A percentile compares a stretch with the other conserved stretches of the same genome.
Conservation (phyloP, 2,888 invertebrate genomes). For the Sericinus montela region DNA sequence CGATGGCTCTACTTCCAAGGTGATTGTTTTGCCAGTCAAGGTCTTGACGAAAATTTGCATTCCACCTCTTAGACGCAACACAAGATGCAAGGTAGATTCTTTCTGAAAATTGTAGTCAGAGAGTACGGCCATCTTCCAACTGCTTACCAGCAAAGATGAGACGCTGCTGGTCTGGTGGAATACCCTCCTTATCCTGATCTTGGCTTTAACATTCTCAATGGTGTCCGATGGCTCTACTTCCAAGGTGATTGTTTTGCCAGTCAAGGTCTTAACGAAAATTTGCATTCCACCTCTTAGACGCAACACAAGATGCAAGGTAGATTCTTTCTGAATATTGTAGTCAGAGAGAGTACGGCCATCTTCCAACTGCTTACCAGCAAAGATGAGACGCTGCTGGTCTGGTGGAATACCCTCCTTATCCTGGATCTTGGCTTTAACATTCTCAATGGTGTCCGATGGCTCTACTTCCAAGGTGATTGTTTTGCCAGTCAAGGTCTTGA, state of each 20-base stretch:
- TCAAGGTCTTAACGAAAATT: background rate
- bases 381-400: background rate
- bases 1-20: background rate
- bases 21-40: slow-evolving; percentile 27
- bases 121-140: background rate
- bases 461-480: background rate
- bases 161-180: background rate
- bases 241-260: background rate
- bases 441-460: background rate
- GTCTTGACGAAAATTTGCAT: background rate
- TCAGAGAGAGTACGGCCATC: background rate
- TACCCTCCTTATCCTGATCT: background rate
- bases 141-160: background rate
- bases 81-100: background rate
- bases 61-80: background rate
- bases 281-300: background rate
- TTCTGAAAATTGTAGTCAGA: background rate
- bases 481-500: slow-evolving; percentile 46
- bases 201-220: too few relatives aligned
- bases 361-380: background rate
- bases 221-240: too few relatives aligned
- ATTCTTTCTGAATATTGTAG: slow-evolving; percentile 1
- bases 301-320: background rate
- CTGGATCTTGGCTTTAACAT: background rate
- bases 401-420: background rate